Evolutionary conservation across 1,140 invertebrate species (phyloP).

Genomic region (Acarapis woodi): DNA sequence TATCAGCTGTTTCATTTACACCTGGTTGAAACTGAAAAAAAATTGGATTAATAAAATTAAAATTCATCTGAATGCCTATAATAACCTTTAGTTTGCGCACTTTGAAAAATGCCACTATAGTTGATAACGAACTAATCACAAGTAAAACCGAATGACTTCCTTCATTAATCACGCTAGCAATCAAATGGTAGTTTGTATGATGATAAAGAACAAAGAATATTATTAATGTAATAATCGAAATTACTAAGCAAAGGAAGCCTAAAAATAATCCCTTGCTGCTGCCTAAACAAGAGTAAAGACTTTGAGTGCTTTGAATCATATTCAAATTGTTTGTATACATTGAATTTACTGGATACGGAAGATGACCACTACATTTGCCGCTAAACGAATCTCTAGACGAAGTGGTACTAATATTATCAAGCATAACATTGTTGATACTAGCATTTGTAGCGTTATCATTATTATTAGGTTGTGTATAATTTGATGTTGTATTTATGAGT

Average conservation of each 20-base stretch:
- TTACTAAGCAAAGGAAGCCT: conserved; percentile 55
- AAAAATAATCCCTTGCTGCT: conserved; percentile 66
- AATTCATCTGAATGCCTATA: conserved; percentile 27
- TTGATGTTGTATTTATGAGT: no score
- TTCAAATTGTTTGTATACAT: no score
- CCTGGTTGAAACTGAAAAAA: conserved; percentile 10
- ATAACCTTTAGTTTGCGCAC: conserved; percentile 35
- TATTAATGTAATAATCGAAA: conserved; percentile 68
- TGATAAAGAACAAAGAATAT: conserved; percentile 74
- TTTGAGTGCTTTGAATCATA: neutral
- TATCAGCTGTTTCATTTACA: conserved; percentile 11
- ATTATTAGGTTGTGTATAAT: no score
- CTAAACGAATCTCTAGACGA: no score
- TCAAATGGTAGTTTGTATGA: conserved; percentile 14
- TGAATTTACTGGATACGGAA: no score
- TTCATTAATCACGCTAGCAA: conserved; percentile 65
- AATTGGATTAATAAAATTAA: no score
- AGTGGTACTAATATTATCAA: no score
- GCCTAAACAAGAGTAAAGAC: conserved; percentile 35
- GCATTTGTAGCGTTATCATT: no score
- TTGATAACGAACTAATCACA: conserved; percentile 54
- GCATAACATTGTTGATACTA: no score
- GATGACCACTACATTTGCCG: no score
- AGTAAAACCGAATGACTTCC: conserved; percentile 61
- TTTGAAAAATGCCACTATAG: conserved; percentile 60